A percentile compares a stretch with the other conserved stretches of the same genome.
Evolutionary conservation across 2,797 vertebrate genomes (phyloP).

Genomic region (Urosaurus nigricauda): DNA sequence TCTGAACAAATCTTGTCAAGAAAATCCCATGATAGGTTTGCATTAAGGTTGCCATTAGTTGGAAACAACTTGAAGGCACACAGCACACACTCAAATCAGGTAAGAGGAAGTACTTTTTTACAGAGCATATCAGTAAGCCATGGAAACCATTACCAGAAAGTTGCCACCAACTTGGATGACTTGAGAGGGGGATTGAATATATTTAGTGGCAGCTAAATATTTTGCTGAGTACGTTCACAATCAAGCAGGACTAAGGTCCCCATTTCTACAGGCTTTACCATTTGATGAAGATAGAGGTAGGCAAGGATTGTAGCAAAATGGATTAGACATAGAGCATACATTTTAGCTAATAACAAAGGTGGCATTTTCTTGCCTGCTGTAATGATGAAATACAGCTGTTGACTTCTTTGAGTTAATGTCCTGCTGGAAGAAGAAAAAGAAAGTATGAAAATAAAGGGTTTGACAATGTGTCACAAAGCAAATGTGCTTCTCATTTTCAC

Average conservation of each 20-base stretch:
- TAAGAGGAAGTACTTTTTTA: neutral
- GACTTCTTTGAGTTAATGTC: neutral
- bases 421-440: neutral
- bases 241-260: neutral
- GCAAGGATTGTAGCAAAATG: neutral
- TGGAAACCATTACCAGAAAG: neutral
- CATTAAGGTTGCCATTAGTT: too few species aligned
- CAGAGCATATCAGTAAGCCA: neutral
- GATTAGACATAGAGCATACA: neutral
- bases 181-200: neutral
- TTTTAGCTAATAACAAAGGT: neutral
- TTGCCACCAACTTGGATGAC: neutral
- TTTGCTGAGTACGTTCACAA: neutral
- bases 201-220: too few species aligned
- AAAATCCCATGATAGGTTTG: too few species aligned
- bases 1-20: too few species aligned
- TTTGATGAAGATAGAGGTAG: neutral
- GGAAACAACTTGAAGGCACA: too few species aligned
- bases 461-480: conserved; percentile 7
- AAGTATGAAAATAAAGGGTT: neutral
- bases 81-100: too few species aligned
- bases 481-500: conserved; percentile 14
- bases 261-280: neutral
- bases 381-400: neutral
- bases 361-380: neutral